Base-by-base conservation (phyloP, 2,113 vertebrate species). In the Cottus gobio region DNA sequence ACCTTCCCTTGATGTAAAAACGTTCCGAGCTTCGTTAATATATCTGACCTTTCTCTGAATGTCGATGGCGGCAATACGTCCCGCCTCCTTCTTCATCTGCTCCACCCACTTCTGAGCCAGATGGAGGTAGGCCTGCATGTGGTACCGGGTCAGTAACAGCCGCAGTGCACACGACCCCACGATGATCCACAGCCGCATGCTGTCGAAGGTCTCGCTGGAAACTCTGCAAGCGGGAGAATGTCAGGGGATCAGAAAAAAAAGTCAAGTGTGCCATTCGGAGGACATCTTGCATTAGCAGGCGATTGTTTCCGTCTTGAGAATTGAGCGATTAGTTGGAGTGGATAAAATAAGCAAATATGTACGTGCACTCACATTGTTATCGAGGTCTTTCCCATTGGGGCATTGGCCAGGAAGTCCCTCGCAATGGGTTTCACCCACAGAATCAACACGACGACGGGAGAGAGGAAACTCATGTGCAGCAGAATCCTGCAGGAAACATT, bases 81-180 rank as follows among this genome's bases (percentile, higher is more conserved):
- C 98, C 0, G 96, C 97, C 73, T 98, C 96, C 86, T 89, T 95
- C 90, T 94, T 95, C 95, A 99, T 96, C 86, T 95, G 96, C 66
- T 96, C 95, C 90, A 97, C 97, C 90, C 97, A 97, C 84, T 96
- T 94, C 85, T 95, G 94, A 1, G 98, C 95, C 76, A 99, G 94
- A 75, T 96, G 95, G 74, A 99, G 96, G 92, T 99, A 99, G 0
- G 98, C 98, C 94, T 99, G 98, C 85, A 99, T 92, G 91, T 99
- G 98, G 44, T 87, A 93, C 4, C 96, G 95, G 1, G 95, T 96
- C 76, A 97, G 75, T 0, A 84, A 90, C 58, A 99, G 85, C 7
- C 97, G 94, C 81, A 99, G 82, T 16, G 92, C 80, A 46, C 97
- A 97, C 60, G 96, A 85, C 0, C 5, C 89, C 34, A 98, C 90